Conservation (phyloP, 1,140 invertebrate genomes). For the Streblospio benedicti region DNA sequence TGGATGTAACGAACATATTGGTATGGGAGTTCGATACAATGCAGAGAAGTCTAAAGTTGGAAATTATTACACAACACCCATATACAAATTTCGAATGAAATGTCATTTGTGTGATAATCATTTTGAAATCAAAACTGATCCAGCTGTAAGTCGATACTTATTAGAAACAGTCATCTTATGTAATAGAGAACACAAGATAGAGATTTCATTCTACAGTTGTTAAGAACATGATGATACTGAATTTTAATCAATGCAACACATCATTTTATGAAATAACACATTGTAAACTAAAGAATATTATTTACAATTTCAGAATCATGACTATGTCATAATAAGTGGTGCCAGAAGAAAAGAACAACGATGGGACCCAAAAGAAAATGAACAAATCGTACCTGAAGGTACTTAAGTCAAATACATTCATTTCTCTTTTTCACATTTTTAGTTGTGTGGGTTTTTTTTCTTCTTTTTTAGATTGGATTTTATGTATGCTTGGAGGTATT, state of each 20-base stretch:
- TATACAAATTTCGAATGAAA: conserved; percentile 98
- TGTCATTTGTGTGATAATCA: conserved; percentile 96
- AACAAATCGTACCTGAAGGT: conserved; percentile 62
- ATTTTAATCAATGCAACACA: too few relatives aligned
- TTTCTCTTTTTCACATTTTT: too few relatives aligned
- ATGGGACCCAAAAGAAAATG: conserved; percentile 95
- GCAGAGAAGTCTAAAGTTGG: conserved; percentile 97
- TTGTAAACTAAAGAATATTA: too few relatives aligned
- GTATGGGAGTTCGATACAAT: conserved; percentile 97
- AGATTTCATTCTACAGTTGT: conserved; percentile 12
- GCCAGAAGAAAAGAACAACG: conserved; percentile 91
- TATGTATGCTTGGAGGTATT: neutral
- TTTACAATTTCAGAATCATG: conserved; percentile 75
- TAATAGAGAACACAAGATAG: neutral
- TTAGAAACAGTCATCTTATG: too few relatives aligned
- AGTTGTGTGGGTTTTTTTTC: neutral
- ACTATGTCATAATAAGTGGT: conserved; percentile 91
- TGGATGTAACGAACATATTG: conserved; percentile 95
- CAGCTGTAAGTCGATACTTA: conserved; percentile 60
- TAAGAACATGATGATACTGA: neutral
- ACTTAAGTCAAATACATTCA: conserved; percentile 19
- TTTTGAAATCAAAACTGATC: conserved; percentile 98
- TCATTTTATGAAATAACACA: too few relatives aligned
- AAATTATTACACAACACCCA: conserved; percentile 95
- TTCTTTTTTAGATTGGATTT: neutral